Evolutionary conservation across 1,140 invertebrate genomes (phyloP), one percentile per base, ranked within the genome.

Genomic region (Parasteatoda tepidariorum): DNA sequence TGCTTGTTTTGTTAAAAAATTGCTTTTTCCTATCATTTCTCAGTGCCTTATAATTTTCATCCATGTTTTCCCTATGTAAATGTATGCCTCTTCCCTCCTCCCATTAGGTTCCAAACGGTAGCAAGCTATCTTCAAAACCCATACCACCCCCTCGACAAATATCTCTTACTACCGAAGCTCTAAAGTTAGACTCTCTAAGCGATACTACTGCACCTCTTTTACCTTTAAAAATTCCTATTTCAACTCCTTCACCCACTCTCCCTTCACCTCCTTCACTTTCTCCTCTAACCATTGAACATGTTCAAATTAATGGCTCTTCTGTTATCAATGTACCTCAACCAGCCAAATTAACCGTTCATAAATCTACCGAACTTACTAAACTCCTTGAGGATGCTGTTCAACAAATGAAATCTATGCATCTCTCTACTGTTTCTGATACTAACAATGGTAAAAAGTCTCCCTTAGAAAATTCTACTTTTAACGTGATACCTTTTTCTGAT

Each of bases 341-440:
- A 64, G 30, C 59, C 5, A 83, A 83, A 66, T 41, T 67, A 54
- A 64, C 68, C 2, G 41, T 64, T 57, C 68, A 83, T n/a, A 83
- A 82, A 82, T 82, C 81, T 7, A 59, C 57, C 11, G 81, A 83
- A 74, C 31, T 83, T 11, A 73, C 81, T 18, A 83, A 74, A 74
- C 70, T 83, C 54, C 81, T 83, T 48, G 81, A 83, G 18, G 70
- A 84, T 57, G 76, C 67, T 24, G 76, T 84, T 9, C 67, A 84
- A n/a, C 75, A 73, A 67, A 66, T 81, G 70, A 84, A 79, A 57
- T 79, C 59, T 34, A 84, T 73, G 66, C 75, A 73, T 33, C 48
- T 66, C 13, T 83, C 81, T 66, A 71, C 78, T n/a, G 61, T 74
- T 55, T 24, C 54, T 73, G 68, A 70, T 54, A 70, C 70, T 83